These are phyloP conservation scores for Plectrocnemia conspersa DNA, from an alignment of 1,140 invertebrate species.

Conservation along the genomic window DNA sequence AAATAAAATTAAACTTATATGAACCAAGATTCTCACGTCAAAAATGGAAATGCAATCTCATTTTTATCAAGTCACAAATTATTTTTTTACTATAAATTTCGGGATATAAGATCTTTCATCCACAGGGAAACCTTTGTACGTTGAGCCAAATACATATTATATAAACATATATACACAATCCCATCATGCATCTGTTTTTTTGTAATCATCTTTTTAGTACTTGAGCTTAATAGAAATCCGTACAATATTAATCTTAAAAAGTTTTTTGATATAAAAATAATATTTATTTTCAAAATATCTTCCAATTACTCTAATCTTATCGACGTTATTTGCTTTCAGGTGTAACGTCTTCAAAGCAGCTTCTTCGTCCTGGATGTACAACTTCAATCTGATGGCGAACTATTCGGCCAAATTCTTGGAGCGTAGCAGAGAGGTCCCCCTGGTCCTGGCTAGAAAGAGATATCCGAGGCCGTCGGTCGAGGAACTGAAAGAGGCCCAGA, in stretches of 20 bases:
- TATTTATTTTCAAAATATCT: no score
- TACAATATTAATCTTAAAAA: not conserved
- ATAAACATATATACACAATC: no score
- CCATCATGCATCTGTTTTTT: no score
- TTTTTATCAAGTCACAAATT: no score
- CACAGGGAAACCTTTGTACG: no score
- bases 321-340: conserved; percentile 42
- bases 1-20: no score
- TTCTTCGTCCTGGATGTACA: conserved; percentile 85
- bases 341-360: conserved; percentile 85
- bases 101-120: no score
- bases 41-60: no score
- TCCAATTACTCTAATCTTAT: not conserved
- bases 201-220: no score
- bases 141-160: no score
- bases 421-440: conserved; percentile 69
- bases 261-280: not conserved
- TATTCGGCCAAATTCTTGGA: conserved; percentile 71
- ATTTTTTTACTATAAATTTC: no score
- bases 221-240: not conserved
- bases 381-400: conserved; percentile 78
- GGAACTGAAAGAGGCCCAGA: conserved; percentile 59
- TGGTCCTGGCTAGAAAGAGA: conserved; percentile 69
- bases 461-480: conserved; percentile 69
- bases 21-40: no score